Percentiles rank a stretch among this genome's conserved stretches.
Conservation (phyloP, 1,140 invertebrate genomes). For the Magallana ariakensis region DNA sequence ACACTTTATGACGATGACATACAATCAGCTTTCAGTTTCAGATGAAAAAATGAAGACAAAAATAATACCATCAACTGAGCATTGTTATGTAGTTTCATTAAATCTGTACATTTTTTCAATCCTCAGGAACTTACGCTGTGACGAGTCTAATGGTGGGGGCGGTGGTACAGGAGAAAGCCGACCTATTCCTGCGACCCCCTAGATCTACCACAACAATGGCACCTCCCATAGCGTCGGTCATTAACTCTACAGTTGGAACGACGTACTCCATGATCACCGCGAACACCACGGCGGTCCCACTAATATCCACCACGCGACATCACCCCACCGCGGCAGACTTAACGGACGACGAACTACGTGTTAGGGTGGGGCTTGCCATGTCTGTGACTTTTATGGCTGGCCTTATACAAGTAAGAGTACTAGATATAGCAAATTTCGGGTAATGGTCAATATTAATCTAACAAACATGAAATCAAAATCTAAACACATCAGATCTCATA, state of each 20-base stretch:
- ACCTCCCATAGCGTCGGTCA: background rate
- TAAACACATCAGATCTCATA: too few relatives aligned
- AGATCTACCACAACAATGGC: slow-evolving; percentile 28
- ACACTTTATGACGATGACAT: too few relatives aligned
- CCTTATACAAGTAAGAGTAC: slow-evolving; percentile 68
- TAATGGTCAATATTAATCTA: too few relatives aligned
- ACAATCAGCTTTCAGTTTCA: too few relatives aligned
- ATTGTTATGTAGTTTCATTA: background rate
- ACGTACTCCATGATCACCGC: slow-evolving; percentile 25
- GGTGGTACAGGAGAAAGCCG: slow-evolving; percentile 71
- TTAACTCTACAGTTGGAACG: background rate
- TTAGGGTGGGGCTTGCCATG: slow-evolving; percentile 74
- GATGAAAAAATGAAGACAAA: too few relatives aligned
- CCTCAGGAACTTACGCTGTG: slow-evolving; percentile 80
- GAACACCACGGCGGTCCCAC: background rate
- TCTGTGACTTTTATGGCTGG: slow-evolving; percentile 74
- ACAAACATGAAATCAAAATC: too few relatives aligned
- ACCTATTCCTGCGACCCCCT: background rate
- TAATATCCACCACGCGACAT: background rate
- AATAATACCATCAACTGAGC: too few relatives aligned
- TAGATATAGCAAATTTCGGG: background rate
- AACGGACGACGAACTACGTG: slow-evolving; percentile 36
- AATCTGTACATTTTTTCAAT: background rate
- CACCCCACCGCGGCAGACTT: background rate
- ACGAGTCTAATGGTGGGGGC: slow-evolving; percentile 80